These are phyloP conservation scores for Delphinapterus leucas DNA, from an alignment of 2,113 vertebrate species.

Conservation along the genomic window DNA sequence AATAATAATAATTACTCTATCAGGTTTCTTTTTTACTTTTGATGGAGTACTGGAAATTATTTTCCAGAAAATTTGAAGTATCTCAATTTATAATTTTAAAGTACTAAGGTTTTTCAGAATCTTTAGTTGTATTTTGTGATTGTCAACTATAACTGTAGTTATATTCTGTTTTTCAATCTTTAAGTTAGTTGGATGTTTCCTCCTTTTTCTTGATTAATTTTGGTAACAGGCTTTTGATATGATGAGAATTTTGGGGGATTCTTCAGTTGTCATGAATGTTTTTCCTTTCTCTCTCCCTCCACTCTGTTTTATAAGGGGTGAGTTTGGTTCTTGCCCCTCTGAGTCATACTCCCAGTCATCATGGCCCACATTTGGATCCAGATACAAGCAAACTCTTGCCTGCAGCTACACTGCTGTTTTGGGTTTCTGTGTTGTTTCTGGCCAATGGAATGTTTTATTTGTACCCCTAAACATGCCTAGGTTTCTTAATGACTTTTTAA, in stretches of 20 bases:
- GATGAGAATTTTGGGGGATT: neutral
- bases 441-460: neutral
- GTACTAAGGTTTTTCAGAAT: neutral
- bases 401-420: neutral
- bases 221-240: neutral
- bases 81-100: neutral
- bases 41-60: neutral
- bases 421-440: neutral
- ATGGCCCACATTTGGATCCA: neutral
- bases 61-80: neutral
- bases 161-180: neutral
- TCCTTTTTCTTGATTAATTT: neutral
- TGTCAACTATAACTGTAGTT: neutral
- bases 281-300: neutral
- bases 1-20: neutral
- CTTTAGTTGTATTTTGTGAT: neutral
- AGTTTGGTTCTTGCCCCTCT: neutral
- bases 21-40: neutral
- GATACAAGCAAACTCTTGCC: neutral
- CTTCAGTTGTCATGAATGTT: neutral
- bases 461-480: neutral
- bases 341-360: fast-evolving
- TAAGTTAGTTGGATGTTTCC: neutral
- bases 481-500: neutral
- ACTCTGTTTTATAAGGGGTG: neutral